Evolutionary conservation across 2,888 invertebrate species (phyloP), one percentile per base, ranked within the genome.

Genomic region (Kryphioiulus occultus): DNA sequence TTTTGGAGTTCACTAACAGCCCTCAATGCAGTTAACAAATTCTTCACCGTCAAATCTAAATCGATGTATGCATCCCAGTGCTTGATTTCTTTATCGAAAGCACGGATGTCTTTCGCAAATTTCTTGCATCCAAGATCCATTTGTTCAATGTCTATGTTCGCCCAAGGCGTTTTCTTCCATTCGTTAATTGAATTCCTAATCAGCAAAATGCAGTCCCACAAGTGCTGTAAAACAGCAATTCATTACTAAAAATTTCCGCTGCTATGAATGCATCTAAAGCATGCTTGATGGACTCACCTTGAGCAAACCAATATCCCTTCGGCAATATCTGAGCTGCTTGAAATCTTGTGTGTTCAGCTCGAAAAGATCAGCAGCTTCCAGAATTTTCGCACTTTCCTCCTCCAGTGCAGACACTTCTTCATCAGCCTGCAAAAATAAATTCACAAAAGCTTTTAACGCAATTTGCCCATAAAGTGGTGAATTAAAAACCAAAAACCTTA

Each of bases 51-150:
- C 15, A 96, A 95, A 92, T 99, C 98, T 85, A 98, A 93, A 86
- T 95, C 96, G 0, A 95, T 93, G 91, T 97, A 99, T 0, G 97
- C 96, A 91, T 98, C 97, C 99, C 98, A 99, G 90, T 94, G 93
- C 90, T 98, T 94, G 97, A 98, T 98, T 93, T 99, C 99, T 91
- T 99, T 99, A 91, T 99, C 98, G 90, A 99, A 92, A 87, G 96
- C 94, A 91, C 97, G 94, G 88, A 97, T 96, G 92, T 98, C 97
- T 92, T 99, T 98, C 1, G 98, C 97, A 92, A 99, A 99, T 91
- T 98, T 97, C 92, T 99, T 99, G 92, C 98, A 98, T 92, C 99
- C 98, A 90, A 98, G 97, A 91, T 99, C 99, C 98, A 99, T 98
- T 91, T 98, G 98, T 92, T 99, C 99, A 78, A 98, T 98, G 91